Evolutionary conservation across 2,888 invertebrate species (phyloP).

Genomic region (Achlya flavicornis): DNA sequence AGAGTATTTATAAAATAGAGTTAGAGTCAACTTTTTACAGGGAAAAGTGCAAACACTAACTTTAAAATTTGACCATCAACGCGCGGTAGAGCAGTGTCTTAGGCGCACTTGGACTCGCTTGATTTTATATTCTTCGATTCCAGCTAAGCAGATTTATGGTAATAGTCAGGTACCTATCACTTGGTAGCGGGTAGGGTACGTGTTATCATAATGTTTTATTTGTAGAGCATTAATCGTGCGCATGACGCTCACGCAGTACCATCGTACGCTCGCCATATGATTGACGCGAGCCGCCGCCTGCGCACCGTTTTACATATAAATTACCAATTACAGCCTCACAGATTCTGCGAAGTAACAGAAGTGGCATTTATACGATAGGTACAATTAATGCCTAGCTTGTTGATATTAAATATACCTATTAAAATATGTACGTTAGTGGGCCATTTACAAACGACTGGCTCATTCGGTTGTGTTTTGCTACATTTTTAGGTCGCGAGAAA

Average conservation of each 20-base stretch:
- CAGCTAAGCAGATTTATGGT: not conserved
- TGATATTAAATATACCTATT: not conserved
- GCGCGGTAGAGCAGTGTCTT: no score
- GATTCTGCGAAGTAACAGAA: conserved; percentile 43
- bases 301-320: conserved; percentile 79
- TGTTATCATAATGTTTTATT: conserved; percentile 37
- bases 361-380: conserved; percentile 45
- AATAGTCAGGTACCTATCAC: not conserved
- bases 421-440: not conserved
- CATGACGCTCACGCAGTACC: conserved; percentile 25
- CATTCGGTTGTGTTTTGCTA: not conserved
- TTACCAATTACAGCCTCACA: conserved; percentile 65
- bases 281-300: conserved; percentile 64
- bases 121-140: not conserved
- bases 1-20: no score
- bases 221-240: conserved; percentile 37
- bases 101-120: no score
- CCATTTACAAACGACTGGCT: not conserved
- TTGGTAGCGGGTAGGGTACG: conserved; percentile 17
- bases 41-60: no score
- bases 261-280: conserved; percentile 44
- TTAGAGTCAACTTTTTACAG: no score
- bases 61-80: no score
- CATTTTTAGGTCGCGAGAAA: not conserved
- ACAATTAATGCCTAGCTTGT: not conserved